Base-by-base conservation (phyloP, 1,140 invertebrate genomes). In the Temnothorax nylanderi region DNA sequence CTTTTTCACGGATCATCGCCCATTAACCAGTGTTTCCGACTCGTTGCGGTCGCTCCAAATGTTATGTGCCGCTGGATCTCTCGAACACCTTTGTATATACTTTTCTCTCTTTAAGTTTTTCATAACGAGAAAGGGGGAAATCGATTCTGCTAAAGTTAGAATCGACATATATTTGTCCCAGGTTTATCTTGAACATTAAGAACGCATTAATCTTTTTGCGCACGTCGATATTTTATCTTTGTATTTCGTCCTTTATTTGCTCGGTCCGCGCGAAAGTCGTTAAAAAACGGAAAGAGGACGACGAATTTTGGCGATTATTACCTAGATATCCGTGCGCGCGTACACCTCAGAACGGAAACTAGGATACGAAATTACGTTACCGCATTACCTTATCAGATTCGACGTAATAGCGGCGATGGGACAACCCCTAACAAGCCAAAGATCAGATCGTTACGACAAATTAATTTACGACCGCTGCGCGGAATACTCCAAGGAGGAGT, bases 1-100 rank as follows among this genome's bases (percentile, higher is more conserved):
- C 72, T 85, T 56, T 67, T 93, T 94, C 91, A 94, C 93, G 94
- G 92, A 92, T 93, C 93, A 93, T 93, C 92, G 89, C 71, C 87
- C 56, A 58, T 78, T 89, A 91, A 93, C 87, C 86, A 86, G 81
- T 87, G 41, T 85, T 85, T 41, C 34, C 60, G 62, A 72, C 75
- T 34, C 91, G 71, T 88, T 87, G 88, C 88, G 88, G 78, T 84
- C 60, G 69, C 58, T 76, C 56, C 86, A 81, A 88, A 90, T 85
- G 88, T 64, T 74, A 56, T 67, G 34, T n/a, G 44, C n/a, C 75
- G 47, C 6, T 26, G n/a, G 11, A 49, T 64, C 18, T 74, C 13
- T 60, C 54, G 7, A 49, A 21, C 41, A 44, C 6, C 54, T 47
- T 26, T 44, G 26, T 69, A 44, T 69, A 44, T 8, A 37, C 8